Percentiles rank a stretch among this genome's conserved stretches.
These are phyloP conservation scores for Picus viridis DNA, from an alignment of 2,797 vertebrate genomes.

Conservation along the genomic window DNA sequence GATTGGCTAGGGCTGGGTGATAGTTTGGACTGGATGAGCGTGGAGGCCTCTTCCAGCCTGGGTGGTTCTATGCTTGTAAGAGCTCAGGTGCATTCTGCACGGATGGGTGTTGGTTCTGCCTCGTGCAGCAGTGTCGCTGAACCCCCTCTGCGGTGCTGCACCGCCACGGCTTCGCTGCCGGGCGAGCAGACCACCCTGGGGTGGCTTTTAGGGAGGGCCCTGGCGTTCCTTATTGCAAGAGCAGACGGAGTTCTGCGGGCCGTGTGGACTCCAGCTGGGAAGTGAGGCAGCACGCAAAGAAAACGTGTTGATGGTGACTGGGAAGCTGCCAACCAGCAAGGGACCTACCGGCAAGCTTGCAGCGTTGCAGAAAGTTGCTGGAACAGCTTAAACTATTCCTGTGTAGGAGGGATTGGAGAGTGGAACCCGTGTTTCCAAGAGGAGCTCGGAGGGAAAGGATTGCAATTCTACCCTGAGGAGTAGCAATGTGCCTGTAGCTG, in stretches of 20 bases:
- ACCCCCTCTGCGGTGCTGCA: not conserved
- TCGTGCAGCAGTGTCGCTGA: fast-evolving
- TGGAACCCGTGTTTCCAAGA: not conserved
- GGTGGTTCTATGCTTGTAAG: not conserved
- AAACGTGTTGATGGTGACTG: fast-evolving
- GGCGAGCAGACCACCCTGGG: not conserved
- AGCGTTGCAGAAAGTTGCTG: not conserved
- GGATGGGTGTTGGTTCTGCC: not conserved
- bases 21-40: too few relatives aligned
- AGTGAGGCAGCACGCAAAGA: not conserved
- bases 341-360: not conserved
- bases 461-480: not conserved
- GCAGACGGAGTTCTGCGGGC: not conserved
- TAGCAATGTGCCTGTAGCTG: not conserved
- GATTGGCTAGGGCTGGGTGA: too few relatives aligned
- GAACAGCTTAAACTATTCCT: not conserved
- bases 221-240: not conserved
- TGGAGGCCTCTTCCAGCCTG: too few relatives aligned
- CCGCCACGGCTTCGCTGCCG: not conserved
- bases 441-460: not conserved
- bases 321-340: not conserved
- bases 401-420: not conserved
- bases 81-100: not conserved
- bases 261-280: not conserved
- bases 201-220: not conserved